Percentiles rank a stretch among this genome's conserved stretches.
Evolutionary conservation across 2,888 invertebrate species (phyloP).

Genomic region (Cryptocheilus praepositus): DNA sequence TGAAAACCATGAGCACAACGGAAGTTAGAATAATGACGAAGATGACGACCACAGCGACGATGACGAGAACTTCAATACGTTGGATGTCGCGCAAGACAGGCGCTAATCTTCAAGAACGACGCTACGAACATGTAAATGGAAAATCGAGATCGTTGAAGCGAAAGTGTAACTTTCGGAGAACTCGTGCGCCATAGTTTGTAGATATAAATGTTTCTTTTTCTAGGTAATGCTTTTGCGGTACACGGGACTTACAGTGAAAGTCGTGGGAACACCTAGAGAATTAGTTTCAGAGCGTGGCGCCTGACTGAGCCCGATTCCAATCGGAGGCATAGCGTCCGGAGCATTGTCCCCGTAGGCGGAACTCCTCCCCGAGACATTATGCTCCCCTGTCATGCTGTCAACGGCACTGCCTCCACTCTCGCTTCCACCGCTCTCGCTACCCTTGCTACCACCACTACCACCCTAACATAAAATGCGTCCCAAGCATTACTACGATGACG

Average conservation of each 20-base stretch:
- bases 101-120: too few species aligned
- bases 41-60: too few species aligned
- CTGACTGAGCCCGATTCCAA: constrained; percentile 71
- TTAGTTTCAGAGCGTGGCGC: constrained; percentile 78
- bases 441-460: constrained; percentile 77
- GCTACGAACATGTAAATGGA: too few species aligned
- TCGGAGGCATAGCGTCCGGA: constrained; percentile 75
- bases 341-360: constrained; percentile 90
- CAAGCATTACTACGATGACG: constrained; percentile 45
- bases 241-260: constrained; percentile 70
- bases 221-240: constrained; percentile 6
- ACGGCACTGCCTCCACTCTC: constrained; percentile 95
- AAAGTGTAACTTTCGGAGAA: too few species aligned
- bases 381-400: constrained; percentile 92
- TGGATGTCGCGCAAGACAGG: too few species aligned
- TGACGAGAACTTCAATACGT: too few species aligned
- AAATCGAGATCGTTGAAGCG: too few species aligned
- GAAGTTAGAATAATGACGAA: background rate
- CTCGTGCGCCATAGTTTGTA: too few species aligned
- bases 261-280: constrained; percentile 76
- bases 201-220: too few species aligned
- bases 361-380: constrained; percentile 92
- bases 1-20: background rate
- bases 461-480: constrained; percentile 58
- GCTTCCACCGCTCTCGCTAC: constrained; percentile 79